phyloP scores from a whole-genome alignment of 1,140 invertebrate genomes.

The Heterodera schachtii region DNA sequence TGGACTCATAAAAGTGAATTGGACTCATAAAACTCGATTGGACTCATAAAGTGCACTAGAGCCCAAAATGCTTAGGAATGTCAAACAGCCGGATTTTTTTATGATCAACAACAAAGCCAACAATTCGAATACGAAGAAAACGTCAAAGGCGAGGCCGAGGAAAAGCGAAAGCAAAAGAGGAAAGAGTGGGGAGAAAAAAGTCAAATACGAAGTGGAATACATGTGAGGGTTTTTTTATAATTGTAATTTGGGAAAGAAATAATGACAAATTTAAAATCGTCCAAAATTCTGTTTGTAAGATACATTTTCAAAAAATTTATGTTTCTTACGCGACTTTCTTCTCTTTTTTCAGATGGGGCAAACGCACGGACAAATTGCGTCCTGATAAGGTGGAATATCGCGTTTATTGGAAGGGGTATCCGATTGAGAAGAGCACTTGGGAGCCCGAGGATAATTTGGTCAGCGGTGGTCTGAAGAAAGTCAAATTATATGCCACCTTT shows the following conservation, averaged over 20 bases:
- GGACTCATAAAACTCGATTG: too few species aligned
- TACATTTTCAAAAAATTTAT: too few species aligned
- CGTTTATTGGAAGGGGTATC: slow-evolving; percentile 9
- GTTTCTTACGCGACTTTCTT: too few species aligned
- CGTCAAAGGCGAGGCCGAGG: background rate
- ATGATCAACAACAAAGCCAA: background rate
- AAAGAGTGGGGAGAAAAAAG: background rate
- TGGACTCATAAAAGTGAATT: too few species aligned
- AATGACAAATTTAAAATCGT: too few species aligned
- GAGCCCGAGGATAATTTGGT: slow-evolving; percentile 23
- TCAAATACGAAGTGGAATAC: background rate
- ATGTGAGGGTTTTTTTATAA: background rate
- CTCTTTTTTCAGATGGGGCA: background rate
- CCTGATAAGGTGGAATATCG: slow-evolving; percentile 8
- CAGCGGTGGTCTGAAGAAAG: background rate
- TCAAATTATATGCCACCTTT: background rate
- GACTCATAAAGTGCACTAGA: too few species aligned
- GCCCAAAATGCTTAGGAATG: background rate
- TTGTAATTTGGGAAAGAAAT: background rate
- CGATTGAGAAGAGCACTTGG: background rate
- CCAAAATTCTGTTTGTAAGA: too few species aligned
- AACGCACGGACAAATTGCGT: background rate
- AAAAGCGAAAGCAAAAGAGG: background rate
- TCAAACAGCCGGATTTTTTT: background rate
- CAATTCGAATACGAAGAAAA: background rate